phyloP scores from a whole-genome alignment of 2,888 invertebrate species.

The Coremacera marginata region DNA sequence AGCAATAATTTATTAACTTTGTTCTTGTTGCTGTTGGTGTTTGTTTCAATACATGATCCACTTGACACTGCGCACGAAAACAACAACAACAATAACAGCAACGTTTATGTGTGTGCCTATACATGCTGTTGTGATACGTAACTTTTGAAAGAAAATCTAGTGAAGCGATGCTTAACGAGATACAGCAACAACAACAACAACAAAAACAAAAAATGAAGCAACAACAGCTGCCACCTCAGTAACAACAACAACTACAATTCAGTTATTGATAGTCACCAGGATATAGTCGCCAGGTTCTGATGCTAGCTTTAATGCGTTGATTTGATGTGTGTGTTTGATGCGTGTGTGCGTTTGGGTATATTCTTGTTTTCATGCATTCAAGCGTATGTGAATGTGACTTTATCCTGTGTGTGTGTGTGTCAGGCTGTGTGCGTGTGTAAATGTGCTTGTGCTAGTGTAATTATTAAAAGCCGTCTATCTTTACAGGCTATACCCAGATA shows the following conservation, averaged over 20 bases:
- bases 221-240: no score
- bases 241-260: no score
- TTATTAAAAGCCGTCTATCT: neutral
- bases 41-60: no score
- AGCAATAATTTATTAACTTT: no score
- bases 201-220: neutral
- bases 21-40: no score
- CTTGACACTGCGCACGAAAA: no score
- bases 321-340: no score
- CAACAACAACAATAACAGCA: no score
- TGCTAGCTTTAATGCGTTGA: constrained; percentile 1
- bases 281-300: neutral
- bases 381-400: neutral
- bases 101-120: no score
- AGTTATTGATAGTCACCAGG: neutral
- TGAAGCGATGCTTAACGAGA: constrained; percentile 7
- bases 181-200: neutral
- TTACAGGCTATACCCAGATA: neutral
- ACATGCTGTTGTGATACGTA: no score
- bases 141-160: neutral
- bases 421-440: neutral
- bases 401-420: neutral
- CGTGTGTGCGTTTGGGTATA: no score
- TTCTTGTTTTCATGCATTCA: no score
- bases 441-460: neutral